Conservation (phyloP, 2,888 invertebrate genomes). For the Acanthococcus lagerstroemiae region DNA sequence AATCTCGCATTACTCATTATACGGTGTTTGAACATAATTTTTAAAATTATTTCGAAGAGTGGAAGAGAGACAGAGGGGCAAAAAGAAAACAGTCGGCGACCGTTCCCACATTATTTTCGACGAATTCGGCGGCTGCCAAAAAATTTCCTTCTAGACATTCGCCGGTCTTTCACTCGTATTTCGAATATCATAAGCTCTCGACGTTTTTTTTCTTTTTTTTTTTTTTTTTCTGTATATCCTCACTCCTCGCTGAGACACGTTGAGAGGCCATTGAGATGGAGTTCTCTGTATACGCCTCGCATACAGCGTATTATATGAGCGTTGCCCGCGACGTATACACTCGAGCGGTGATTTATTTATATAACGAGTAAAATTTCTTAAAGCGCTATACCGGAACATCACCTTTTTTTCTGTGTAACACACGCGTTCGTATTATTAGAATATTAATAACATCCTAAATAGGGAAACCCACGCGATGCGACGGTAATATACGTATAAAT, state of each 20-base stretch:
- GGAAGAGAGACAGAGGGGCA: too few species aligned
- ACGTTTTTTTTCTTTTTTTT: neutral
- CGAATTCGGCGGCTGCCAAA: conserved; percentile 2
- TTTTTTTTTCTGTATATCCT: neutral
- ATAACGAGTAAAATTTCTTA: conserved; percentile 13
- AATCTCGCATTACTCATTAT: too few species aligned
- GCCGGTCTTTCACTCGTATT: conserved; percentile 9
- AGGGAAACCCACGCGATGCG: conserved; percentile 28
- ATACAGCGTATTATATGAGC: too few species aligned
- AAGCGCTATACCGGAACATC: conserved; percentile 29
- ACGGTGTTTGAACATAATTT: too few species aligned
- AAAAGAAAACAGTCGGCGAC: neutral
- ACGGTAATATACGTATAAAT: conserved; percentile 24
- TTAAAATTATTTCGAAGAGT: conserved; percentile 17
- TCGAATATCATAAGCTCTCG: too few species aligned
- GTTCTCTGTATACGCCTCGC: too few species aligned
- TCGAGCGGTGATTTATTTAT: conserved; percentile 27
- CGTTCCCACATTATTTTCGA: neutral
- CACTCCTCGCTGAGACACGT: too few species aligned
- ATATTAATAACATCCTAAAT: conserved; percentile 30
- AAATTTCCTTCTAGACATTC: neutral
- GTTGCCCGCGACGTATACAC: too few species aligned
- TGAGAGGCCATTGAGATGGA: conserved; percentile 19
- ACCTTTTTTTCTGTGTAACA: conserved; percentile 21
- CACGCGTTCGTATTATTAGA: conserved; percentile 28